phyloP scores from a whole-genome alignment of 2,888 invertebrate genomes.

The Blastobasis lacticolella region DNA sequence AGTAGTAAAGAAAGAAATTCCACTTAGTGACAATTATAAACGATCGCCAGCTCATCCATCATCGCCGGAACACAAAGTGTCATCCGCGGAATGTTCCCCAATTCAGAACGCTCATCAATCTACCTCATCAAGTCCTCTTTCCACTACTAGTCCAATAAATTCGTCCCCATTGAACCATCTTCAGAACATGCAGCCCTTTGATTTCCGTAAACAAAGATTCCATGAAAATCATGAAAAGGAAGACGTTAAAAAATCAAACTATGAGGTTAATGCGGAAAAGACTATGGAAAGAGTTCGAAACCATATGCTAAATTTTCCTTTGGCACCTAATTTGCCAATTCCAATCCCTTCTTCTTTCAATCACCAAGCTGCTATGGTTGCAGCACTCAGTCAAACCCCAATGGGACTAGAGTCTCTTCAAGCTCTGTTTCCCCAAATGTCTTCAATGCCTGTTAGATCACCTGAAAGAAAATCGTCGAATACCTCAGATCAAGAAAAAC shows the following conservation, averaged over 20 bases:
- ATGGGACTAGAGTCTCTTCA: constrained; percentile 77
- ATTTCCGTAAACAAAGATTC: constrained; percentile 81
- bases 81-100: constrained; percentile 57
- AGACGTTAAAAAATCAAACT: constrained; percentile 65
- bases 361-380: constrained; percentile 79
- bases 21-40: neutral
- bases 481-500: constrained; percentile 34
- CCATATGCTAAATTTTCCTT: constrained; percentile 76
- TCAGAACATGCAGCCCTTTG: constrained; percentile 97
- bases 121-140: constrained; percentile 64
- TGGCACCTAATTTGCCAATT: constrained; percentile 73
- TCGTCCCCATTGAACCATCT: constrained; percentile 89
- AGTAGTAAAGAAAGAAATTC: constrained; percentile 43
- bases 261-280: constrained; percentile 50
- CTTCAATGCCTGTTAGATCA: constrained; percentile 58
- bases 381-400: constrained; percentile 74
- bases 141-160: constrained; percentile 75
- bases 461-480: constrained; percentile 54
- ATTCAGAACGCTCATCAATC: constrained; percentile 53
- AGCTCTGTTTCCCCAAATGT: constrained; percentile 77
- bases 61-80: constrained; percentile 36
- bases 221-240: constrained; percentile 49
- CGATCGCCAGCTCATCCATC: constrained; percentile 43
- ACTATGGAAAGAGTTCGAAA: constrained; percentile 77
- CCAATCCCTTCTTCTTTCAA: constrained; percentile 68